A percentile compares a stretch with the other conserved stretches of the same genome.
Conservation (phyloP, 2,888 invertebrate species). For the Syrphus vitripennis region DNA sequence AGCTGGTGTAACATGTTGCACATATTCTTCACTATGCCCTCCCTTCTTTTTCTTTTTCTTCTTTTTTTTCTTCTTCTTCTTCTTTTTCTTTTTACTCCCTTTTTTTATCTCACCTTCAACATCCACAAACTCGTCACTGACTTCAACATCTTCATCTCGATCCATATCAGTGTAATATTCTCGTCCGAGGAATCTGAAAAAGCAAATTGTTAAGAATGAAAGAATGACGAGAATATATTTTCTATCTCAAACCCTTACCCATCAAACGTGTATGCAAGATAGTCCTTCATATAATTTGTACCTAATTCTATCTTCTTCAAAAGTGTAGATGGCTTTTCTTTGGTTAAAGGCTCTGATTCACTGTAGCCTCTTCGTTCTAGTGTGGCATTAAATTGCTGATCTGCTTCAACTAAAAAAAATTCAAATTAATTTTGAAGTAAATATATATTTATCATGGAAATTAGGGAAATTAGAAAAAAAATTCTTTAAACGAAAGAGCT, state of each 20-base stretch:
- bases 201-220: not conserved
- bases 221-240: conserved; percentile 64
- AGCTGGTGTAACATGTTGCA: conserved; percentile 73
- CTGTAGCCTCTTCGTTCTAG: conserved; percentile 78
- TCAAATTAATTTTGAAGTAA: too few relatives aligned
- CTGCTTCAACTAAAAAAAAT: conserved; percentile 78
- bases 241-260: conserved; percentile 76
- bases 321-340: conserved; percentile 80
- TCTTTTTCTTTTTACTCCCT: conserved; percentile 74
- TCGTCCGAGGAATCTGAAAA: conserved; percentile 78
- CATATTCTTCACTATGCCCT: conserved; percentile 23
- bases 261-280: conserved; percentile 78
- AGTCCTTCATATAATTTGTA: conserved; percentile 79
- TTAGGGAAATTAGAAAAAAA: too few relatives aligned
- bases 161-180: conserved; percentile 76
- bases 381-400: conserved; percentile 78
- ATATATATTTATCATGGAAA: not conserved
- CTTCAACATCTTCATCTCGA: conserved; percentile 76
- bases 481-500: not conserved
- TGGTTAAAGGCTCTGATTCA: conserved; percentile 76
- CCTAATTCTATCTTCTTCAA: conserved; percentile 80
- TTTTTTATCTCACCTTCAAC: conserved; percentile 74
- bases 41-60: conserved; percentile 45
- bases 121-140: conserved; percentile 77
- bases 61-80: conserved; percentile 67